Evolutionary conservation across 2,113 vertebrate species (phyloP), one percentile per base, ranked within the genome.

Genomic region (Hypomesus transpacificus): DNA sequence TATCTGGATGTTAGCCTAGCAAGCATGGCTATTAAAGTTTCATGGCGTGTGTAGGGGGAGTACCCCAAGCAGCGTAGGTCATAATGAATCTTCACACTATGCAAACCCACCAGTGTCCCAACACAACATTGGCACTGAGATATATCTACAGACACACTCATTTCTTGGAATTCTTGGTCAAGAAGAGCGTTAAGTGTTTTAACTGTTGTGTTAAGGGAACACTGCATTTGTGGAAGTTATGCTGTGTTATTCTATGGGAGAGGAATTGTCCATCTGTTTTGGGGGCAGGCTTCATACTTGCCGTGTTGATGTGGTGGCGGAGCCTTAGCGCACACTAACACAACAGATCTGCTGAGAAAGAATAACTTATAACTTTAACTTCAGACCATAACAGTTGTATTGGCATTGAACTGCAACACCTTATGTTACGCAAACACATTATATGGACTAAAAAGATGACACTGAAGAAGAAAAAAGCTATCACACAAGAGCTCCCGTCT

Each of bases 21-120:
- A 70, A 81, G 86, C 75, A 75, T 63, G 53, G 84, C 69, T 86
- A 88, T 88, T 88, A 87, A 89, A 88, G 82, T 89, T 88, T 89
- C 75, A 86, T 88, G 84, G 80, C 81, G 84, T 84, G 84, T 80
- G 87, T 70, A 73, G 14, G 67, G 82, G 80, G 83, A 84, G 71
- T 71, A 81, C 82, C 79, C 87, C 78, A 76, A 86, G 87, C 84
- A 85, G 79, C 84, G 68, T 79, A 81, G 85, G 83, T 88, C 87
- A 79, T 89, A 82, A 87, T 83, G 76, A 82, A 83, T 84, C 85
- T 87, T 78, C 82, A 84, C 81, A 79, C 85, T 87, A 85, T 86
- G 85, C 85, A 87, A 80, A 87, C 82, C 87, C 84, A 78, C 81
- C 80, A 80, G 22, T 46, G 77, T 87, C 85, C 82, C 84, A 73